phyloP scores from a whole-genome alignment of 2,797 vertebrate species.

The Sebastes itinus region DNA sequence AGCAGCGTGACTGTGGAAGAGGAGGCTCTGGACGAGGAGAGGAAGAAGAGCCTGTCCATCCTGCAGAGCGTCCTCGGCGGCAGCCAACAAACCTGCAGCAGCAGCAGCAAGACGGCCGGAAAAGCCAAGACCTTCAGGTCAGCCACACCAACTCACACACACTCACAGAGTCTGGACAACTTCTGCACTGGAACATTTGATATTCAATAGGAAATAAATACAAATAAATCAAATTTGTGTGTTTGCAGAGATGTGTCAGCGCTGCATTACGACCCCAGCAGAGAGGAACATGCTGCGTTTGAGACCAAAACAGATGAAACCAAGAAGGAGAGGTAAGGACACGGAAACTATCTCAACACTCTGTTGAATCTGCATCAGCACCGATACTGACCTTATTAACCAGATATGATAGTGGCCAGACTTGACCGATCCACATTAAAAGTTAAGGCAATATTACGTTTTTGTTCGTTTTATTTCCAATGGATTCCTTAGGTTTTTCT shows the following conservation, averaged over 20 bases:
- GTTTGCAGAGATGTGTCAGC: conserved; percentile 85
- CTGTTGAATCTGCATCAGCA: neutral
- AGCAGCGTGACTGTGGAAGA: conserved; percentile 51
- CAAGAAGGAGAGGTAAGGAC: conserved; percentile 87
- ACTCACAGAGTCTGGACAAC: neutral
- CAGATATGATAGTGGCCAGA: neutral
- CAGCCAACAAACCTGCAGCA: conserved; percentile 52
- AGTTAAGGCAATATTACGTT: neutral
- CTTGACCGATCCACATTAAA: neutral
- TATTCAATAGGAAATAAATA: neutral
- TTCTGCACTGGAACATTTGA: neutral
- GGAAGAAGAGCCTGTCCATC: conserved; percentile 89
- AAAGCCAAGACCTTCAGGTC: conserved; percentile 91
- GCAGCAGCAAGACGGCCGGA: conserved; percentile 63
- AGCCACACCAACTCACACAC: neutral
- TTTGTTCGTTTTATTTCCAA: neutral
- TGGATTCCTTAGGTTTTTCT: too few relatives aligned
- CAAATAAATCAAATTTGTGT: neutral
- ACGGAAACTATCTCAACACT: too few relatives aligned
- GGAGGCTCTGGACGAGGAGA: conserved; percentile 87
- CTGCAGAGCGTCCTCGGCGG: conserved; percentile 85
- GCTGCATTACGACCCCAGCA: conserved; percentile 93
- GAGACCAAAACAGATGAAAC: conserved; percentile 80
- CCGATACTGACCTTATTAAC: neutral
- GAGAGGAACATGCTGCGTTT: conserved; percentile 88